These are phyloP conservation scores for Nibea coibor DNA, from an alignment of 2,113 vertebrate genomes.

Conservation along the genomic window DNA sequence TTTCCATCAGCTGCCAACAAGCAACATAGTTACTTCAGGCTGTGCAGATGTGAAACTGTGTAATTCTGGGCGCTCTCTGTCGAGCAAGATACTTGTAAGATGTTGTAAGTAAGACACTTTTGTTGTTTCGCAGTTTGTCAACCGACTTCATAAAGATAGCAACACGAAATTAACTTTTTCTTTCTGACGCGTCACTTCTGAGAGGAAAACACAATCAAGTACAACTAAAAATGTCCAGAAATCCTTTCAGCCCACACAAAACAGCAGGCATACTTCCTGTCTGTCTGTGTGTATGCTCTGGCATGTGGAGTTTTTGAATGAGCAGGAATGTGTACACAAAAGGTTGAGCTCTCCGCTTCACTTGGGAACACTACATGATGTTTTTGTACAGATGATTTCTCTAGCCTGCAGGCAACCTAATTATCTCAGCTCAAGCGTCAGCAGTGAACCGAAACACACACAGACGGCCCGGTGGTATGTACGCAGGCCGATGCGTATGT, in stretches of 20 bases:
- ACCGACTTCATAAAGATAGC: not conserved
- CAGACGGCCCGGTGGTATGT: conserved; percentile 1
- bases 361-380: conserved; percentile 80
- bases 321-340: conserved; percentile 79
- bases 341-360: conserved; percentile 77
- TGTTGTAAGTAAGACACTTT: not conserved
- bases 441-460: conserved; percentile 64
- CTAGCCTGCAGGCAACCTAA: conserved; percentile 76
- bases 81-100: not conserved
- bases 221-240: conserved; percentile 55
- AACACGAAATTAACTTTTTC: not conserved
- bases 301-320: conserved; percentile 74
- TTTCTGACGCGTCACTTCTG: not conserved
- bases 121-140: conserved; percentile 14
- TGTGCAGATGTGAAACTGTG: not conserved
- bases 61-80: not conserved
- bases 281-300: conserved; percentile 52
- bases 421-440: conserved; percentile 75
- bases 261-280: conserved; percentile 67
- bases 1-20: conserved; percentile 5
- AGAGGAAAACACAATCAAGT: not conserved
- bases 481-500: too few species aligned
- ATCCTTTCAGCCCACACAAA: conserved; percentile 56
- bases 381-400: conserved; percentile 82
- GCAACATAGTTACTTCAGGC: not conserved